These are phyloP conservation scores for Cyphomyrus plagiostoma DNA, from an alignment of 2,113 vertebrate genomes.

Conservation along the genomic window DNA sequence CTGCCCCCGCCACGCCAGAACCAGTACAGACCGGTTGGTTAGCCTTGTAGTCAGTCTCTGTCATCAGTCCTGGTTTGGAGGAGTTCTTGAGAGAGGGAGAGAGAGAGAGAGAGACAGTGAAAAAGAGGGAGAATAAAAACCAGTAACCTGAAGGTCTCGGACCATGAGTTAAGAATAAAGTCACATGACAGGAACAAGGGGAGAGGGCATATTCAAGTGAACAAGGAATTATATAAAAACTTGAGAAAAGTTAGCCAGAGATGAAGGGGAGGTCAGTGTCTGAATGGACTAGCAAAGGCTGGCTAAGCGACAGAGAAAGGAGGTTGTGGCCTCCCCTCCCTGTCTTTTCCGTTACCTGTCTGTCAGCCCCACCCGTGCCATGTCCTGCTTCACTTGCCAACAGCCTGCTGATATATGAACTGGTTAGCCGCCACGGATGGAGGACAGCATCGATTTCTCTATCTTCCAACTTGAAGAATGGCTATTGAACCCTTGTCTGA, in stretches of 20 bases:
- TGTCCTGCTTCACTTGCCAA: not conserved
- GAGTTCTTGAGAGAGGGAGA: constrained; percentile 38
- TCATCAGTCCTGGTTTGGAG: constrained; percentile 64
- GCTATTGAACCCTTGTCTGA: constrained; percentile 20
- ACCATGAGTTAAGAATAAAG: constrained; percentile 37
- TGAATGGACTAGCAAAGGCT: not conserved
- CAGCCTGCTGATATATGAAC: constrained; percentile 10
- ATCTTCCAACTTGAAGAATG: constrained; percentile 17
- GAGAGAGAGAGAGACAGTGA: constrained; percentile 3
- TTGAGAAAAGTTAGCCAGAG: not conserved
- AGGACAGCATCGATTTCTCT: constrained; percentile 16
- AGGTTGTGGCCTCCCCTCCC: not conserved
- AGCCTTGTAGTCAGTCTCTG: constrained; percentile 67
- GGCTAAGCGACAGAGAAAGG: not conserved
- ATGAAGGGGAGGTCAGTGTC: not conserved
- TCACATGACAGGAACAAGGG: not conserved
- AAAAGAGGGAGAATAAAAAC: constrained; percentile 27
- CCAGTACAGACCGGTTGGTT: constrained; percentile 87
- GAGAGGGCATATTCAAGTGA: not conserved
- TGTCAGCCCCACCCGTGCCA: not conserved
- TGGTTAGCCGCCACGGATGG: constrained; percentile 10
- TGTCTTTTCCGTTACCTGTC: not conserved
- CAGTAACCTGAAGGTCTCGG: constrained; percentile 72
- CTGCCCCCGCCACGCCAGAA: constrained; percentile 65
- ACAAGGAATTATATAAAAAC: not conserved